These are phyloP conservation scores for Heliconius sara DNA, from an alignment of 2,888 invertebrate species.

Conservation along the genomic window DNA sequence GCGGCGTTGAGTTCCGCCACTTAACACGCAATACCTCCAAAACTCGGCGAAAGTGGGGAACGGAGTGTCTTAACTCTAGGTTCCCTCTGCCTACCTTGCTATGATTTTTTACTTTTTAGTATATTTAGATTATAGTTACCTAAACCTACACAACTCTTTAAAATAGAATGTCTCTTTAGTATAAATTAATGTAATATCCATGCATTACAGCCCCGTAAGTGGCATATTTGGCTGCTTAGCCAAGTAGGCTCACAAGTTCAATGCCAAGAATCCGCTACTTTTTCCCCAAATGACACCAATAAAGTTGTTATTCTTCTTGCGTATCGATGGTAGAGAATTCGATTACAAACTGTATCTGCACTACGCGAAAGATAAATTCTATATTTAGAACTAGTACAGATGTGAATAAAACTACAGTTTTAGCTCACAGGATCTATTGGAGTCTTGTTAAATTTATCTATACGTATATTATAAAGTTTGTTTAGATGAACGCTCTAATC, in stretches of 20 bases:
- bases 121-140: background rate
- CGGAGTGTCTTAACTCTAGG: too few relatives aligned
- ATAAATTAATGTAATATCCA: constrained; percentile 38
- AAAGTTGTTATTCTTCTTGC: constrained; percentile 58
- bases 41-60: too few relatives aligned
- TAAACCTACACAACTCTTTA: constrained; percentile 14
- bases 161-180: constrained; percentile 25
- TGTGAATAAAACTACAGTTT: background rate
- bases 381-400: background rate
- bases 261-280: constrained; percentile 75
- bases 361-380: constrained; percentile 16
- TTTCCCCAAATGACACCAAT: constrained; percentile 57
- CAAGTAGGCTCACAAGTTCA: constrained; percentile 77
- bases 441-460: background rate
- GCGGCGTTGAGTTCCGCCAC: too few relatives aligned
- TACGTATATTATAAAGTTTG: background rate
- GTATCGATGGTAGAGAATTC: constrained; percentile 35
- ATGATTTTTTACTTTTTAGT: background rate
- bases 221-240: constrained; percentile 71
- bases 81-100: too few relatives aligned
- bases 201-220: constrained; percentile 33
- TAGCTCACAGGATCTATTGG: background rate
- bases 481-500: background rate
- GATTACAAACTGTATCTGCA: constrained; percentile 32
- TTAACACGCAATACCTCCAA: too few relatives aligned